These are phyloP conservation scores for Caenorhabditis auriculariae DNA, from an alignment of 2,888 invertebrate species.

Conservation along the genomic window DNA sequence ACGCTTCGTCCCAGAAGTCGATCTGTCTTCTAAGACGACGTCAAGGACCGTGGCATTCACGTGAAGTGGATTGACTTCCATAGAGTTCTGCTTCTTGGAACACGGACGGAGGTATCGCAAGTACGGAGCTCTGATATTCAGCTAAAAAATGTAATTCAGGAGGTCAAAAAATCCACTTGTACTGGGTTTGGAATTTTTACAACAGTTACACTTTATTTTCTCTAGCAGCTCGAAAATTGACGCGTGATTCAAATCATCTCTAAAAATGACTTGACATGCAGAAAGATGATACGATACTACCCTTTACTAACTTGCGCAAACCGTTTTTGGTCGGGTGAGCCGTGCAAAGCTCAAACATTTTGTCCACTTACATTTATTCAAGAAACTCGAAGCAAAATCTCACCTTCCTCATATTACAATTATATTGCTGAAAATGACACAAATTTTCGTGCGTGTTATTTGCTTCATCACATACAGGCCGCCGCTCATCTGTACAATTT, in stretches of 20 bases:
- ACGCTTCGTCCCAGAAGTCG: neutral
- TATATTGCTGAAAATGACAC: conserved; percentile 56
- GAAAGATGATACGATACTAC: too few relatives aligned
- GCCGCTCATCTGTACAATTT: conserved; percentile 34
- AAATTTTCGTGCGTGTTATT: conserved; percentile 55
- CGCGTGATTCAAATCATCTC: too few relatives aligned
- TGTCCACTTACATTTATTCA: neutral
- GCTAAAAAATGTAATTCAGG: too few relatives aligned
- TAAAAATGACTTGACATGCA: too few relatives aligned
- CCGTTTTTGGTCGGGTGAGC: too few relatives aligned
- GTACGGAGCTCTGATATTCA: conserved; percentile 21
- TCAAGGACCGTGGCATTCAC: conserved; percentile 22
- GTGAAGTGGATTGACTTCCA: conserved; percentile 13
- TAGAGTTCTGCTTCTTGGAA: conserved; percentile 17
- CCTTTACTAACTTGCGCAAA: too few relatives aligned
- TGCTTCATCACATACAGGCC: conserved; percentile 56
- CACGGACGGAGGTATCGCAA: conserved; percentile 18
- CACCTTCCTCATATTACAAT: conserved; percentile 42
- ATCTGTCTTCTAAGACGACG: conserved; percentile 13
- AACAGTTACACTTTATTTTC: too few relatives aligned
- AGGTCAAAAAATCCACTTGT: too few relatives aligned
- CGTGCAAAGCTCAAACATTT: too few relatives aligned
- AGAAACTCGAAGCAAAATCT: neutral
- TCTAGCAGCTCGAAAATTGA: too few relatives aligned
- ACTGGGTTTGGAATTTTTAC: too few relatives aligned